phyloP scores from a whole-genome alignment of 2,113 vertebrate species.

The Vidua chalybeata region DNA sequence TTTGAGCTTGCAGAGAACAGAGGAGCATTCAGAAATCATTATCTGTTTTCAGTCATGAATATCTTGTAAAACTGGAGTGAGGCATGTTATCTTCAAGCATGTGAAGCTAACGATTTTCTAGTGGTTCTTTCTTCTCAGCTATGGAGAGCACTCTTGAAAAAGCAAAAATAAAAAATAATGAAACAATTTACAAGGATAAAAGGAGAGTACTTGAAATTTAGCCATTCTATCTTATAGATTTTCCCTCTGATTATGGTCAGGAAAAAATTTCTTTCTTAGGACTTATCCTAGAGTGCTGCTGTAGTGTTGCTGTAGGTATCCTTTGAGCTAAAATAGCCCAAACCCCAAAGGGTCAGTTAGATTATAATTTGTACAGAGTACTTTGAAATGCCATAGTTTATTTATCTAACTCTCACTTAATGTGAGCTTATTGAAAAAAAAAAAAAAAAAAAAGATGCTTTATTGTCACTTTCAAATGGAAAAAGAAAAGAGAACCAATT shows the following conservation, averaged over 20 bases:
- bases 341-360: not conserved
- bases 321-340: not conserved
- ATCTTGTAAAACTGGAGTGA: constrained; percentile 22
- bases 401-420: constrained; percentile 1
- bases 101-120: not conserved
- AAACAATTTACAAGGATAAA: not conserved
- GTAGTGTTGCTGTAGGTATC: not conserved
- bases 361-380: not conserved
- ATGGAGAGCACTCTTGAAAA: not conserved
- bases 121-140: not conserved
- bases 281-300: not conserved
- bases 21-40: not conserved
- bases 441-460: not conserved
- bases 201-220: not conserved
- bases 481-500: not conserved
- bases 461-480: not conserved
- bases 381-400: not conserved
- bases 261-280: not conserved
- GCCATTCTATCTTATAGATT: not conserved
- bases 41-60: constrained; percentile 4
- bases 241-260: not conserved
- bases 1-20: not conserved
- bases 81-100: not conserved
- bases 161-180: not conserved
- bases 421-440: not conserved